phyloP scores from a whole-genome alignment of 2,888 invertebrate genomes.

The Microplitis deprimator region DNA sequence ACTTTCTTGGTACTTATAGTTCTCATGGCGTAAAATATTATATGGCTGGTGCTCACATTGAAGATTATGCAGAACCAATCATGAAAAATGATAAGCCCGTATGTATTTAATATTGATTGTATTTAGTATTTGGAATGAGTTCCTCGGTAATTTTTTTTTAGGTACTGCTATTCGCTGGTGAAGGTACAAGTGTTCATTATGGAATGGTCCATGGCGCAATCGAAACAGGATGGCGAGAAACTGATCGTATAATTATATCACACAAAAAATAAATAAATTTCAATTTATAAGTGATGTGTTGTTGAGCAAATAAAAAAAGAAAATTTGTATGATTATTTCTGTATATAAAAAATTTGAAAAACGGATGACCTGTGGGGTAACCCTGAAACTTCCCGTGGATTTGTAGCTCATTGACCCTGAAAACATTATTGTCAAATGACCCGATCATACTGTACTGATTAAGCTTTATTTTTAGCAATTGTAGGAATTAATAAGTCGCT shows the following conservation, averaged over 20 bases:
- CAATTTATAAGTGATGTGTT: background rate
- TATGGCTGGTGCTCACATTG: conserved; percentile 70
- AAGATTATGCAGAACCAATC: conserved; percentile 74
- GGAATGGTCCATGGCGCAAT: conserved; percentile 81
- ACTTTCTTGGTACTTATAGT: conserved; percentile 81
- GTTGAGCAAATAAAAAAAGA: too few species aligned
- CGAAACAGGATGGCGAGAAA: conserved; percentile 81
- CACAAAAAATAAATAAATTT: background rate
- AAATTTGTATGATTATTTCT: too few species aligned
- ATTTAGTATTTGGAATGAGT: conserved; percentile 4
- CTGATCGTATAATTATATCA: conserved; percentile 73
- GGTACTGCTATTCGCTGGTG: conserved; percentile 79
- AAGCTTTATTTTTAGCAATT: too few species aligned
- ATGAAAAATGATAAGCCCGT: conserved; percentile 65
- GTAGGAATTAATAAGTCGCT: too few species aligned
- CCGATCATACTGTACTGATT: too few species aligned
- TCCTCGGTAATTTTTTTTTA: conserved; percentile 61
- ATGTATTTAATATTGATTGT: conserved; percentile 32
- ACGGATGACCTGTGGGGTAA: too few species aligned
- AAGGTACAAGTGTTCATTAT: conserved; percentile 76
- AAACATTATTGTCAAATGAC: too few species aligned
- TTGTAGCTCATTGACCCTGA: too few species aligned
- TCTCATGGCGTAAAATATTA: conserved; percentile 74
- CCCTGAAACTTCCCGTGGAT: too few species aligned
- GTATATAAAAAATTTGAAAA: too few species aligned